Evolutionary conservation across 2,113 vertebrate genomes (phyloP).

Genomic region (Nothoprocta perdicaria): DNA sequence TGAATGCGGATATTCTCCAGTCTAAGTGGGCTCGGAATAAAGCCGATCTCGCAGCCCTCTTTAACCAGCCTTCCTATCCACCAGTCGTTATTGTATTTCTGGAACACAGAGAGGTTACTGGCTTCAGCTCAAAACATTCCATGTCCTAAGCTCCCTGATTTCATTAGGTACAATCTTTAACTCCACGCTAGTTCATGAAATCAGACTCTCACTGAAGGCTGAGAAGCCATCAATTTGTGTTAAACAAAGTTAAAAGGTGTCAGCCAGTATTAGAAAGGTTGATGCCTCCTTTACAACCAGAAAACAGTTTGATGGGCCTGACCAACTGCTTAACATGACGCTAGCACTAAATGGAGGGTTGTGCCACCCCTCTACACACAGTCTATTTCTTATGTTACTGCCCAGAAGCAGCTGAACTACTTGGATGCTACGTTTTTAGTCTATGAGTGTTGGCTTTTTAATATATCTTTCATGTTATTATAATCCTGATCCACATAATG

Average conservation of each 20-base stretch:
- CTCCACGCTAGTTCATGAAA: rapidly evolving
- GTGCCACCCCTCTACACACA: background rate
- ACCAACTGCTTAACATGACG: background rate
- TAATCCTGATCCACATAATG: background rate
- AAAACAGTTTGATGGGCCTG: background rate
- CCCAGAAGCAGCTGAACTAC: background rate
- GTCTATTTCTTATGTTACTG: background rate
- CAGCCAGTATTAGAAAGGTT: background rate
- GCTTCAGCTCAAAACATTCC: background rate
- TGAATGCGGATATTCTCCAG: conserved; percentile 94
- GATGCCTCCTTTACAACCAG: background rate
- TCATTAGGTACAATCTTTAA: background rate
- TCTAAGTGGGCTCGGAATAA: conserved; percentile 94
- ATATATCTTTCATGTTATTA: background rate
- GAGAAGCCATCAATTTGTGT: no score
- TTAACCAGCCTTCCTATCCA: conserved; percentile 98
- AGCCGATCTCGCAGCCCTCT: conserved; percentile 96
- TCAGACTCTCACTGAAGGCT: rapidly evolving
- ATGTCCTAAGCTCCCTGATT: rapidly evolving
- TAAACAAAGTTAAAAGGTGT: background rate
- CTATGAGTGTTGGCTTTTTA: background rate
- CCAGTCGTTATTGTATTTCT: conserved; percentile 99
- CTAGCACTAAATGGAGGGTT: background rate
- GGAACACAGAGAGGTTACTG: conserved; percentile 52
- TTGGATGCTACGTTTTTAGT: background rate